Evolutionary conservation across 2,797 vertebrate genomes (phyloP).

Genomic region (Microctenopoma lineatum): DNA sequence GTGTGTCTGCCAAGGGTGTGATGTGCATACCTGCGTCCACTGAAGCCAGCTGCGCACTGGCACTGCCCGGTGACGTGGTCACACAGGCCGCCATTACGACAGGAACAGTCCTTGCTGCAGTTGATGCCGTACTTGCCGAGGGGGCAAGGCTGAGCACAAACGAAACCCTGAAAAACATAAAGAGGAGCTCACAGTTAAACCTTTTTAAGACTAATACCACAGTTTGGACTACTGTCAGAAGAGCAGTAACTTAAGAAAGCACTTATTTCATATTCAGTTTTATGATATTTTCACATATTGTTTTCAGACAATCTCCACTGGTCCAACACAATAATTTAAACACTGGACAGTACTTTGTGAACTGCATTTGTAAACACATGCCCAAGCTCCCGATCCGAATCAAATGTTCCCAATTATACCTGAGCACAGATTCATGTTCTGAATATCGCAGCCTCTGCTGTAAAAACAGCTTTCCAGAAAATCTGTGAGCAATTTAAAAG

Average conservation of each 20-base stretch:
- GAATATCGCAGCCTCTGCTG: conserved; percentile 16
- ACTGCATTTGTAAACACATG: no score
- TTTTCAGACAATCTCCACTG: neutral
- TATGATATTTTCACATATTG: no score
- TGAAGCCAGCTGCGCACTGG: conserved; percentile 92
- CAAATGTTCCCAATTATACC: conserved; percentile 35
- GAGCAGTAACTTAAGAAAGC: no score
- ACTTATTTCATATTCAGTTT: no score
- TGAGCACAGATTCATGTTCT: conserved; percentile 30
- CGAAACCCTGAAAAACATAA: conserved; percentile 85
- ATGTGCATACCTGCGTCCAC: conserved; percentile 90
- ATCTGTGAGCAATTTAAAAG: no score
- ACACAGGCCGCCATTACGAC: conserved; percentile 94
- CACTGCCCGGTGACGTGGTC: conserved; percentile 94
- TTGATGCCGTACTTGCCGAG: conserved; percentile 93
- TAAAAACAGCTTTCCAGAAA: conserved; percentile 2
- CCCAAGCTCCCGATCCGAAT: neutral
- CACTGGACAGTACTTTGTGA: neutral
- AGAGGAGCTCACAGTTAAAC: neutral
- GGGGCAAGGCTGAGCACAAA: conserved; percentile 95
- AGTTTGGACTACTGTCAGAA: neutral
- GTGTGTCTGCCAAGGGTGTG: conserved; percentile 20
- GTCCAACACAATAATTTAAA: neutral
- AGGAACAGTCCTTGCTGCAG: conserved; percentile 97
- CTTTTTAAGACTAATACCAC: neutral